Percentiles rank a stretch among this genome's conserved stretches.
Conservation (phyloP, 1,140 invertebrate genomes). For the Psilanteris sp. region DNA sequence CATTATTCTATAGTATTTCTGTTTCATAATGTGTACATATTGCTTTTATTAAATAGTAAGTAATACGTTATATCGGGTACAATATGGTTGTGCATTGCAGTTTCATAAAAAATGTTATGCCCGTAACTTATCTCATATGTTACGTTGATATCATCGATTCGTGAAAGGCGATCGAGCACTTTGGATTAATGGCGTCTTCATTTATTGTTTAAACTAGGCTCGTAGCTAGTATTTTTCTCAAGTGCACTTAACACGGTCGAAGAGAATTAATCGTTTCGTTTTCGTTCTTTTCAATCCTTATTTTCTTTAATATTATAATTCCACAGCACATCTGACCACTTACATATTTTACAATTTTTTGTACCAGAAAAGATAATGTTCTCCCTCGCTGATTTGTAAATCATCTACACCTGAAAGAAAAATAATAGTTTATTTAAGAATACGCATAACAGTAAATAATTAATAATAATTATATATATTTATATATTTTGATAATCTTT, state of each 20-base stretch:
- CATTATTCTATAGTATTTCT: constrained; percentile 8
- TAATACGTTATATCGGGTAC: constrained; percentile 74
- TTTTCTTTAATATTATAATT: too few relatives aligned
- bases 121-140: constrained; percentile 68
- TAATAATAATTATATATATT: too few relatives aligned
- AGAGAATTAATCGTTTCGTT: constrained; percentile 24
- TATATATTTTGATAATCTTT: too few relatives aligned
- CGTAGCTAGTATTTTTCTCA: constrained; percentile 51
- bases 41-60: constrained; percentile 74
- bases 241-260: constrained; percentile 31
- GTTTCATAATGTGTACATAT: constrained; percentile 59
- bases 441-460: too few relatives aligned
- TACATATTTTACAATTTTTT: constrained; percentile 87
- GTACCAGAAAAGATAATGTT: constrained; percentile 94
- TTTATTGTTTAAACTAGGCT: constrained; percentile 51
- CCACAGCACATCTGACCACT: constrained; percentile 18
- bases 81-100: constrained; percentile 78
- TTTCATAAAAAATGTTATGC: constrained; percentile 78
- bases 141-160: constrained; percentile 62
- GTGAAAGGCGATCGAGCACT: constrained; percentile 52
- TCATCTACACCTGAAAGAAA: constrained; percentile 87
- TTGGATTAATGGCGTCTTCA: constrained; percentile 47
- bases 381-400: constrained; percentile 88
- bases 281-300: constrained; percentile 16
- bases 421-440: too few relatives aligned